Evolutionary conservation across 2,113 vertebrate species (phyloP).

Genomic region (Coptodon bakossiorum): DNA sequence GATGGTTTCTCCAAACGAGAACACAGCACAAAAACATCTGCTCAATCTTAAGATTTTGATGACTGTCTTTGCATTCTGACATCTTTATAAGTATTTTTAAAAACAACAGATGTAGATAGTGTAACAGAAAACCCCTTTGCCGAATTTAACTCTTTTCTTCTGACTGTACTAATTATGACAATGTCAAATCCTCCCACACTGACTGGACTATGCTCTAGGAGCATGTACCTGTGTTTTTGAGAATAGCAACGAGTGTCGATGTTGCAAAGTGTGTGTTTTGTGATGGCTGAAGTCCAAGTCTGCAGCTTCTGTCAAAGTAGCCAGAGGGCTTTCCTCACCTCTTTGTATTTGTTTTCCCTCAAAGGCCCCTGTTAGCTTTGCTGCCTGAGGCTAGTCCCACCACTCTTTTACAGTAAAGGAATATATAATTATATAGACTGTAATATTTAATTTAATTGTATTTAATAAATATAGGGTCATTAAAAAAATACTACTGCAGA

Average conservation of each 20-base stretch:
- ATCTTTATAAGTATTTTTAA: not conserved
- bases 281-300: constrained; percentile 11
- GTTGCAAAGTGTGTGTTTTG: not conserved
- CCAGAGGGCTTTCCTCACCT: constrained; percentile 26
- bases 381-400: not conserved
- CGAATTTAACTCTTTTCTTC: not conserved
- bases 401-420: not conserved
- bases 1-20: constrained; percentile 4
- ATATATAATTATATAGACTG: constrained; percentile 11
- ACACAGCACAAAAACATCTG: constrained; percentile 24
- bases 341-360: constrained; percentile 23
- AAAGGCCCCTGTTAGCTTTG: constrained; percentile 2
- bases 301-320: not conserved
- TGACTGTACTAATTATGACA: not conserved
- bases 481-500: not conserved
- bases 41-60: constrained; percentile 8
- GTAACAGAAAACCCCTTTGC: not conserved
- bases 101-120: not conserved
- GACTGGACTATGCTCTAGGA: not conserved
- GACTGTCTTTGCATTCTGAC: not conserved
- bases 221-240: not conserved
- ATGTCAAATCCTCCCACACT: not conserved
- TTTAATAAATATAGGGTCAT: not conserved
- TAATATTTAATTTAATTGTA: not conserved
- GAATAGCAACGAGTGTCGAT: not conserved